These are phyloP conservation scores for Allygus modestus DNA, from an alignment of 2,888 invertebrate species.

Conservation along the genomic window DNA sequence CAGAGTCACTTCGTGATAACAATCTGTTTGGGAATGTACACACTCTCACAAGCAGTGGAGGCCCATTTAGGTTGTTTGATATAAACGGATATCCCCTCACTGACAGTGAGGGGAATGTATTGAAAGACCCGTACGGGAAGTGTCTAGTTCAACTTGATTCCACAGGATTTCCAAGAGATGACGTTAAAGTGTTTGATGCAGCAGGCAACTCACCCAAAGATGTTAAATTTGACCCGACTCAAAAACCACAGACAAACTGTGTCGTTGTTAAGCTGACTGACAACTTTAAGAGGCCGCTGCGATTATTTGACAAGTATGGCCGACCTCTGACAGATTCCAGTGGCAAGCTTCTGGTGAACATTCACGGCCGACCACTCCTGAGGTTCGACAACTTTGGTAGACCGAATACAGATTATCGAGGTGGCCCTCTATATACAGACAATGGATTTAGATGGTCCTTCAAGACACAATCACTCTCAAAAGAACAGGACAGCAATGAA, in stretches of 20 bases:
- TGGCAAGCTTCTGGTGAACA: constrained; percentile 41
- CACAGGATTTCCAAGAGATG: background rate
- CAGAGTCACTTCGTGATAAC: background rate
- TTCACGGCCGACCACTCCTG: constrained; percentile 35
- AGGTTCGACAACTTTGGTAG: constrained; percentile 44
- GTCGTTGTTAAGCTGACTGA: constrained; percentile 28
- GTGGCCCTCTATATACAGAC: constrained; percentile 34
- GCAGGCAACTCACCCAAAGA: constrained; percentile 27
- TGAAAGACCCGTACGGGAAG: constrained; percentile 50
- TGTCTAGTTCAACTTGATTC: constrained; percentile 22
- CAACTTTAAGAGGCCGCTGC: constrained; percentile 35
- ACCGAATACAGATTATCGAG: constrained; percentile 38
- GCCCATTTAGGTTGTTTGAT: constrained; percentile 53
- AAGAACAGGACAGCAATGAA: constrained; percentile 13
- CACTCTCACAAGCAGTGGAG: constrained; percentile 55
- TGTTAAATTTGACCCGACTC: constrained; percentile 45
- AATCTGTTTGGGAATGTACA: background rate
- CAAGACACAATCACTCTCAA: background rate
- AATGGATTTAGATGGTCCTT: constrained; percentile 37
- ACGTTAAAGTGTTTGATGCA: constrained; percentile 40
- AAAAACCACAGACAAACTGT: constrained; percentile 46
- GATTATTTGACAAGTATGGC: constrained; percentile 52
- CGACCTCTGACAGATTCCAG: constrained; percentile 50
- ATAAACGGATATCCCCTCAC: constrained; percentile 54
- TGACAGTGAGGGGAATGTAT: constrained; percentile 45